Evolutionary conservation across 1,140 invertebrate genomes (phyloP).

Genomic region (Eulimnadia texana): DNA sequence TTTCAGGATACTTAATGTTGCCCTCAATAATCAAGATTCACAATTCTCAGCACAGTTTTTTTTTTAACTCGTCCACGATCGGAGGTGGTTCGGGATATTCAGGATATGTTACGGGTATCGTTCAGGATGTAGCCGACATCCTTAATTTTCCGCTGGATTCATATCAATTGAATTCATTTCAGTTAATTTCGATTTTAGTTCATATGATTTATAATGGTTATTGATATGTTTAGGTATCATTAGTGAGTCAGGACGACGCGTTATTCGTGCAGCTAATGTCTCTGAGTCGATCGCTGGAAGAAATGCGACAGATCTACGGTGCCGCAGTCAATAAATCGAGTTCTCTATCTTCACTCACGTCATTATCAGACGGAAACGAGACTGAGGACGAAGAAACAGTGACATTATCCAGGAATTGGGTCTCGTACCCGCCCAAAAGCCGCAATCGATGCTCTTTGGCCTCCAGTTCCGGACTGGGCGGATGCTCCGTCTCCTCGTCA

Average conservation of each 20-base stretch:
- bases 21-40: no score
- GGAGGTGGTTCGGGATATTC: no score
- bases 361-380: conserved; percentile 7
- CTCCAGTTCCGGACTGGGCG: not conserved
- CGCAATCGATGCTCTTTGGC: conserved; percentile 7
- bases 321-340: not conserved
- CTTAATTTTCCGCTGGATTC: no score
- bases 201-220: not conserved
- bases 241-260: conserved; percentile 25
- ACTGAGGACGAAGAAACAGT: not conserved
- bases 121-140: no score
- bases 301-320: conserved; percentile 14
- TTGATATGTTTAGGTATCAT: conserved; percentile 21
- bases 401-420: conserved; percentile 11
- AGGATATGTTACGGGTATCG: no score
- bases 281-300: conserved; percentile 23
- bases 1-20: no score
- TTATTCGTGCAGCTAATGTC: conserved; percentile 25
- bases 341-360: not conserved
- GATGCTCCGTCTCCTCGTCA: not conserved
- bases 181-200: no score
- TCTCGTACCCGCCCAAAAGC: conserved; percentile 13
- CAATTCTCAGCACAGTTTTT: no score
- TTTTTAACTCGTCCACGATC: no score
- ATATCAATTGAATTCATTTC: no score